These are phyloP conservation scores for Euproctis similis DNA, from an alignment of 2,888 invertebrate species.

Conservation along the genomic window DNA sequence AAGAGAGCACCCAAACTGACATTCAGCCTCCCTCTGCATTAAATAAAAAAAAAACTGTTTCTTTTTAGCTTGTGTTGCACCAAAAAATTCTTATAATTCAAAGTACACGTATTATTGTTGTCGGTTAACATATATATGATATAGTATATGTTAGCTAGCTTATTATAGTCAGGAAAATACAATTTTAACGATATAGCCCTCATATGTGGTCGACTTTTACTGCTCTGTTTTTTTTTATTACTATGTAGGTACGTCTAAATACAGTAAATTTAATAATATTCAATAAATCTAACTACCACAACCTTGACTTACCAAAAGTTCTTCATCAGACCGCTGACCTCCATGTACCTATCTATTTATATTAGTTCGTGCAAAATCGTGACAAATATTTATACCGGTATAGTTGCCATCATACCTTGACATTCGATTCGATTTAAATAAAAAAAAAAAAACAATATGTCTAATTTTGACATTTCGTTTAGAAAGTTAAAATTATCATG, in stretches of 20 bases:
- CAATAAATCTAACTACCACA: too few species aligned
- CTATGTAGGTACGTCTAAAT: constrained; percentile 19
- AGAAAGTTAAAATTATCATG: constrained; percentile 33
- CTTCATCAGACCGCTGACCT: constrained; percentile 39
- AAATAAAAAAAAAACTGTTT: too few species aligned
- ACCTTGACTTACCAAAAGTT: constrained; percentile 41
- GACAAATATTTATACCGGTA: constrained; percentile 60
- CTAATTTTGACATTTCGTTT: constrained; percentile 38
- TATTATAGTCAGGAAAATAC: too few species aligned
- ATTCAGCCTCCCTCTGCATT: too few species aligned
- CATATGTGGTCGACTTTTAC: constrained; percentile 41
- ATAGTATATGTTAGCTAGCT: too few species aligned
- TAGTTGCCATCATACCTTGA: constrained; percentile 58
- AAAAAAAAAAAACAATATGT: too few species aligned
- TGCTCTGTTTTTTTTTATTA: constrained; percentile 33
- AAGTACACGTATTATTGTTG: too few species aligned
- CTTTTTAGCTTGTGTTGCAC: too few species aligned
- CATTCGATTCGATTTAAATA: constrained; percentile 56
- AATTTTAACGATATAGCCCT: constrained; percentile 54
- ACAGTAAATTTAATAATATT: constrained; percentile 20
- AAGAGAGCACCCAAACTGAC: too few species aligned
- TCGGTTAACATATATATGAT: too few species aligned
- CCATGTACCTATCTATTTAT: constrained; percentile 33
- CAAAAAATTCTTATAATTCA: too few species aligned
- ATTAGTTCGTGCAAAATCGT: constrained; percentile 47